Base-by-base conservation (phyloP, 2,888 invertebrate genomes). In the Watsonalla cultraria region DNA sequence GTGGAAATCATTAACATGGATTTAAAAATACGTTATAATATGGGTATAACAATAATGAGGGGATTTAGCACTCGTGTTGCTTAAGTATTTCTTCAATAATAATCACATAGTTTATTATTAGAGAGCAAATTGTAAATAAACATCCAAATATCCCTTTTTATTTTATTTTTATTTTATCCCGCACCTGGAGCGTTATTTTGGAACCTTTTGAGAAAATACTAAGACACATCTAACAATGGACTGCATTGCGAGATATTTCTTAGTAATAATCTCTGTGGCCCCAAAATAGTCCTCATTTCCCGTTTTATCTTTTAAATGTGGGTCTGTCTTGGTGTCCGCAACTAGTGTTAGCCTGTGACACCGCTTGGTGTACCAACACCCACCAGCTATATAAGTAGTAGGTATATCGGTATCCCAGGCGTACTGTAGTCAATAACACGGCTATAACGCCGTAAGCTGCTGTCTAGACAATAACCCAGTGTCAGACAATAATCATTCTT, bases 401-500 rank as follows among this genome's bases (percentile, higher is more conserved):
- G 8, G 42, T 11, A 11, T 34, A 39, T 9, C 54, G 53, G 24
- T 24, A 49, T 59, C 62, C 53, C 54, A 62, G 60, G 66, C 61
- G 56, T 64, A 72, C 74, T 78, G 70, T 84, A 84, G 84, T 81
- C 83, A 78, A 84, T 84, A 82, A 80, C 74, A 75, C 65, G 85
- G 84, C 84, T 78, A 58, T 56, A 63, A 64, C 74, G 82, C 82
- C 85, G 61, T 47, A 60, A 86, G 82, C 90, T 90, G 90, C 90
- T 90, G 90, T 90, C 90, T 90, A 76, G 90, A 90, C 90, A 90
- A 90, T 90, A 90, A 90, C 87, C 89, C 87, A 89, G 90, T 90
- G 90, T 90, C 87, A 88, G 90, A 90, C 90, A 90, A 90, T 90
- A 90, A 90, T 86, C 68, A 83, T 87, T 86, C 70, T 74, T 85